Conservation (phyloP, 1,140 invertebrate genomes). For the Drosophila ohnishii region DNA sequence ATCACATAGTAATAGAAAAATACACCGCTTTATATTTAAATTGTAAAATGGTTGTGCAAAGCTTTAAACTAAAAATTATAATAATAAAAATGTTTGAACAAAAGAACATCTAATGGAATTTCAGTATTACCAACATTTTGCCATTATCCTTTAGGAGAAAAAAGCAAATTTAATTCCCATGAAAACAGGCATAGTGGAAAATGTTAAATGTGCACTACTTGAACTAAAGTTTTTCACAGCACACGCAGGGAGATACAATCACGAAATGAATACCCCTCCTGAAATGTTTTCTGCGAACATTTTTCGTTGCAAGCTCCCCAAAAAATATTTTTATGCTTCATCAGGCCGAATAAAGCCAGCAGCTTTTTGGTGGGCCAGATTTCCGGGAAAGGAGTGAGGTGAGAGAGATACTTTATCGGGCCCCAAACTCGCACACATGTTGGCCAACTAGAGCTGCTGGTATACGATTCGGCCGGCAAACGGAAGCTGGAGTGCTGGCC, state of each 20-base stretch:
- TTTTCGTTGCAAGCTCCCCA: slow-evolving; percentile 3
- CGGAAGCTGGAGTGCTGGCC: slow-evolving; percentile 6
- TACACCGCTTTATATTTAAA: no score
- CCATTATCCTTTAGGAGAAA: not conserved
- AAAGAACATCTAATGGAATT: not conserved
- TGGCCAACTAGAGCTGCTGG: slow-evolving; percentile 5
- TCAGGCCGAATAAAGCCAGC: slow-evolving; percentile 59
- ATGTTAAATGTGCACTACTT: not conserved
- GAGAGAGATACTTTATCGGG: slow-evolving; percentile 23
- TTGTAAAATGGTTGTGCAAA: not conserved
- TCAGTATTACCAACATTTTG: not conserved
- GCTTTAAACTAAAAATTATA: not conserved
- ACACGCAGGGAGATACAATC: not conserved
- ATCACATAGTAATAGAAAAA: no score
- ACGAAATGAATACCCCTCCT: slow-evolving; percentile 12
- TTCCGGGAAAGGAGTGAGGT: not conserved
- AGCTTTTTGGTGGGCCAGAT: slow-evolving; percentile 40
- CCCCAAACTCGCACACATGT: slow-evolving; percentile 13
- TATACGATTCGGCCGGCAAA: slow-evolving; percentile 3
- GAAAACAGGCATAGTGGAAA: not conserved
- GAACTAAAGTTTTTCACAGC: not conserved
- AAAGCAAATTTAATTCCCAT: not conserved
- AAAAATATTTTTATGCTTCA: slow-evolving; percentile 60
- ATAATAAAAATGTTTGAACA: not conserved
- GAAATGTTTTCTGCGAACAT: slow-evolving; percentile 22